Percentiles rank a stretch among this genome's conserved stretches.
Evolutionary conservation across 2,797 vertebrate species (phyloP).

Genomic region (Catostomus latipinnis): DNA sequence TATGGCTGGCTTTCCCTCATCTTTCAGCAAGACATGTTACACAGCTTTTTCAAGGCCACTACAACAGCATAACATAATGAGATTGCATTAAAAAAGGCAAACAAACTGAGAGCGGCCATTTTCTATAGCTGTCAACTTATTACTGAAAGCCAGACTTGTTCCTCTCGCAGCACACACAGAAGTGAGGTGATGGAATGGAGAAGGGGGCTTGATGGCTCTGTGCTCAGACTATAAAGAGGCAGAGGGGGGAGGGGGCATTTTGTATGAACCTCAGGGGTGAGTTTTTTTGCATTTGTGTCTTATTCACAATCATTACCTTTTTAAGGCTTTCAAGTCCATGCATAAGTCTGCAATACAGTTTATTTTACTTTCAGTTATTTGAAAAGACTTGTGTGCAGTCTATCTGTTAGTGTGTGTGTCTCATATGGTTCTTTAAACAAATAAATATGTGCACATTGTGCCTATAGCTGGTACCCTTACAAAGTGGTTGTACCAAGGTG

Average conservation of each 20-base stretch:
- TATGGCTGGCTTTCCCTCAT: conserved; percentile 20
- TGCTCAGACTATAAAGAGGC: conserved; percentile 40
- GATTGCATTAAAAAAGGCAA: conserved; percentile 70
- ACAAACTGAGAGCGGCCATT: conserved; percentile 82
- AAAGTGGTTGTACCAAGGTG: background rate
- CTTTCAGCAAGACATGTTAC: conserved; percentile 54
- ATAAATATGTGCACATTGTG: background rate
- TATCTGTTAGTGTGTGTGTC: background rate
- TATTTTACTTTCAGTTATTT: conserved; percentile 51
- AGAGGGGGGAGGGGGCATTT: conserved; percentile 47
- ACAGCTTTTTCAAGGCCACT: conserved; percentile 61
- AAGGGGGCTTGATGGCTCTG: conserved; percentile 52
- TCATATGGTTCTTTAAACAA: conserved; percentile 9
- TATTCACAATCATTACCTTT: conserved; percentile 47
- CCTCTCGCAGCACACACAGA: conserved; percentile 55
- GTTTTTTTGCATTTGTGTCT: conserved; percentile 75
- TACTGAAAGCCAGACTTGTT: conserved; percentile 71
- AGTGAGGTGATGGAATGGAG: conserved; percentile 54
- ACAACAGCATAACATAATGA: conserved; percentile 76
- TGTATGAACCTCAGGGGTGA: conserved; percentile 60
- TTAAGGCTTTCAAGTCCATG: conserved; percentile 57
- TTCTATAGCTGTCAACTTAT: conserved; percentile 83
- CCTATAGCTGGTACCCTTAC: background rate
- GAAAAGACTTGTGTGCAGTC: conserved; percentile 24
- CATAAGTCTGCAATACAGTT: conserved; percentile 59